Base-by-base conservation (phyloP, 1,140 invertebrate species). In the Hetaerina americana region DNA sequence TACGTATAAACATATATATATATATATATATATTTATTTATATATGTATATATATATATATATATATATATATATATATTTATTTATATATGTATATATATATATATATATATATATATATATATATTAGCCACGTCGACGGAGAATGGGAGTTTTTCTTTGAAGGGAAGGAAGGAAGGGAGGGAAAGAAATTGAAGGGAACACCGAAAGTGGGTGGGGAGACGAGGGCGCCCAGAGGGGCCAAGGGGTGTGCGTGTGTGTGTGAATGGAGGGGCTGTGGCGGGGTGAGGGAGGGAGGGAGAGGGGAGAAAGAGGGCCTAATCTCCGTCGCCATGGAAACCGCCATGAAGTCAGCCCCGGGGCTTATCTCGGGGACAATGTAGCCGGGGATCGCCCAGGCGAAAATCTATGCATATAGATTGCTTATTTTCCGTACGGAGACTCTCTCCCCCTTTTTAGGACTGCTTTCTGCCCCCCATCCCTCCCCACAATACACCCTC, bases 341-440 rank as follows among this genome's bases (percentile, higher is more conserved):
- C 68, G 68, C 68, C 68, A 69, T 69, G 68, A 69, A 69, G 68
- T 69, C 68, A 69, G 68, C 68, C 28, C 26, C 26, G 28, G 40
- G 68, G 68, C 68, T 69, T 69, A 69, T 69, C 68, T 69, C 68
- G 26, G 68, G 68, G 68, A 69, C 68, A 69, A 69, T 69, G 68
- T 69, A 28, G 26, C 26, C 68, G n/a, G 68, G 26, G 28, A 69
- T 69, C 68, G 68, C 28, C 28, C 26, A 28, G 68, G 68, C 28
- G 68, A 69, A 69, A 69, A 69, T 69, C 68, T 69, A 69, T 69
- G 68, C 68, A 69, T 69, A 69, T 69, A 69, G 68, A 69, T 69
- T 69, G 68, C 68, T 69, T 69, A 69, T 69, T 69, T 69, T 69
- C 68, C 68, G 40, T 57, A 57, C 40, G 40, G 40, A n/a, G 22